These are phyloP conservation scores for Automeris io DNA, from an alignment of 2,888 invertebrate genomes.

Conservation along the genomic window DNA sequence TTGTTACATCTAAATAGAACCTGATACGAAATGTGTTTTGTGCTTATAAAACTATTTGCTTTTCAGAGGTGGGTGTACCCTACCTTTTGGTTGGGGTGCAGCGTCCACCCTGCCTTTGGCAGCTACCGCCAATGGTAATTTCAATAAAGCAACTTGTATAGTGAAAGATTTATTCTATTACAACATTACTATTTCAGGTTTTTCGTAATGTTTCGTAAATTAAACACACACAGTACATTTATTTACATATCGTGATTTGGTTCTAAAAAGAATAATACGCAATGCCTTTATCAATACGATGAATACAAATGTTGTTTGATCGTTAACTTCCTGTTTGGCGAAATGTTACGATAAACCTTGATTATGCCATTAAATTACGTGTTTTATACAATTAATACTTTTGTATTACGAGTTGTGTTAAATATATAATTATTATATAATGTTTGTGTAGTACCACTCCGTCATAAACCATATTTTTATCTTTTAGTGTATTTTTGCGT, in stretches of 20 bases:
- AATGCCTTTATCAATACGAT: not conserved
- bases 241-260: not conserved
- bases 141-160: conserved; percentile 10
- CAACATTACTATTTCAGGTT: not conserved
- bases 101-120: conserved; percentile 39
- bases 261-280: not conserved
- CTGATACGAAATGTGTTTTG: conserved; percentile 6
- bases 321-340: too few relatives aligned
- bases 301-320: not conserved
- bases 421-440: too few relatives aligned
- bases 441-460: too few relatives aligned
- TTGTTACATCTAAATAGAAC: not conserved
- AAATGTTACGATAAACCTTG: not conserved
- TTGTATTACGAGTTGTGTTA: too few relatives aligned
- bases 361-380: not conserved
- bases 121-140: conserved; percentile 43
- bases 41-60: conserved; percentile 31
- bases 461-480: too few relatives aligned
- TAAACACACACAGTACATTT: not conserved
- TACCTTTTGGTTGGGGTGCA: conserved; percentile 45
- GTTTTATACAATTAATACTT: not conserved
- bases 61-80: conserved; percentile 46
- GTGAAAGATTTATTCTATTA: conserved; percentile 2
- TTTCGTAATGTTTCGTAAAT: not conserved
- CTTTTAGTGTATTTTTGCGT: too few relatives aligned